Conservation (phyloP, 2,797 vertebrate species). For the Melanotaenia parkinsoni region DNA sequence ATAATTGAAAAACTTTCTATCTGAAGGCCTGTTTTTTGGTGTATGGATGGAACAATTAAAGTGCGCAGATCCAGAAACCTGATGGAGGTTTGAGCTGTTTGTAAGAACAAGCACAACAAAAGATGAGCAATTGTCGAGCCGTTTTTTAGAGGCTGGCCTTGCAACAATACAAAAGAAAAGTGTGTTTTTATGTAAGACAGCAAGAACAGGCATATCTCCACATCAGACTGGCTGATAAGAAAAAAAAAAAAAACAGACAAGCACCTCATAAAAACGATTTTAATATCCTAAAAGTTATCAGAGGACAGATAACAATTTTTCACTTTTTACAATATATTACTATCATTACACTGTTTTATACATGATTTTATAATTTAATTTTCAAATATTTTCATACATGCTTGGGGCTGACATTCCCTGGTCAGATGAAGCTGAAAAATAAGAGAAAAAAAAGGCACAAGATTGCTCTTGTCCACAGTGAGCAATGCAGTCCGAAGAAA, state of each 20-base stretch:
- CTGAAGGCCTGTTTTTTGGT: conserved; percentile 52
- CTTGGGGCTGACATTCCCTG: conserved; percentile 82
- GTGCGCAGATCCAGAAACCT: conserved; percentile 34
- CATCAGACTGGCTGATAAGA: background rate
- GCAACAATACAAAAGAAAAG: conserved; percentile 25
- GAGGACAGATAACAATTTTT: conserved; percentile 69
- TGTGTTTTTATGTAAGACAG: conserved; percentile 7
- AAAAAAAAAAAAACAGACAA: conserved; percentile 8
- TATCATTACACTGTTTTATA: conserved; percentile 80
- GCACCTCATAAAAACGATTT: conserved; percentile 73
- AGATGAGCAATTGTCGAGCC: conserved; percentile 36
- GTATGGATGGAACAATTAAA: conserved; percentile 55
- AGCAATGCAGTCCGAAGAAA: conserved; percentile 82
- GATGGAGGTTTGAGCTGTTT: conserved; percentile 46
- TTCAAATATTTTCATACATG: conserved; percentile 89
- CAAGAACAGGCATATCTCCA: background rate
- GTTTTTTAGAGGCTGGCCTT: conserved; percentile 33
- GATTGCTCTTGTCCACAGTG: conserved; percentile 83
- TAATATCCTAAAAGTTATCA: conserved; percentile 80
- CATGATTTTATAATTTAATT: conserved; percentile 81
- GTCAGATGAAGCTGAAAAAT: conserved; percentile 82
- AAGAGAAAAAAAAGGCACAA: conserved; percentile 92
- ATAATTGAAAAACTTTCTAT: conserved; percentile 61
- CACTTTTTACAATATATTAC: conserved; percentile 82
- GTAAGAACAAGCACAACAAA: conserved; percentile 55